phyloP scores from a whole-genome alignment of 64 coral and sea anemone species.

The Montipora efflorescens region DNA sequence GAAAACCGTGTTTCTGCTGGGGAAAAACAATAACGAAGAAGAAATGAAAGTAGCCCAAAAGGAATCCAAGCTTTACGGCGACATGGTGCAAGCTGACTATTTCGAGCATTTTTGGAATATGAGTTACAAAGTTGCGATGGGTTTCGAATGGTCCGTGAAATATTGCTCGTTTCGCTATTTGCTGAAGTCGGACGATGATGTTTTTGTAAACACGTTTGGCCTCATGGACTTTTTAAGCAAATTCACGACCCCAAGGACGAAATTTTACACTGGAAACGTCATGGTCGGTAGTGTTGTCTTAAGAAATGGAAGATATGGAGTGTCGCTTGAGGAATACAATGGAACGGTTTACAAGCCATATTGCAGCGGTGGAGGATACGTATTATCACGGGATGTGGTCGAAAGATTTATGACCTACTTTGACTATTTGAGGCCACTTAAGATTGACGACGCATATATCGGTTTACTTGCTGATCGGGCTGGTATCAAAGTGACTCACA shows the following conservation, averaged over 20 bases:
- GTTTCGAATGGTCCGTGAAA: constrained; percentile 73
- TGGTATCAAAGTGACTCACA: constrained; percentile 29
- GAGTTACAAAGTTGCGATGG: constrained; percentile 70
- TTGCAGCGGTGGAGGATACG: constrained; percentile 77
- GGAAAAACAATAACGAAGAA: constrained; percentile 49
- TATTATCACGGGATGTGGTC: constrained; percentile 71
- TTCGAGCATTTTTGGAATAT: constrained; percentile 66
- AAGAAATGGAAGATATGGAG: constrained; percentile 57
- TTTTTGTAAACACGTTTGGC: constrained; percentile 66
- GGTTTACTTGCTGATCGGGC: constrained; percentile 56
- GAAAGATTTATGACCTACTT: constrained; percentile 19
- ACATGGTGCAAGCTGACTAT: constrained; percentile 63
- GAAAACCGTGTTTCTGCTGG: constrained; percentile 72
- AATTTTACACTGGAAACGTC: constrained; percentile 75
- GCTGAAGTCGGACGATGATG: constrained; percentile 79
- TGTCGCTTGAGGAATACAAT: constrained; percentile 54
- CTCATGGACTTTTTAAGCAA: constrained; percentile 56
- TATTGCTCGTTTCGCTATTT: constrained; percentile 70
- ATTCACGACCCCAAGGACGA: constrained; percentile 41
- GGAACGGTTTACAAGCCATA: constrained; percentile 67
- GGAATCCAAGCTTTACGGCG: constrained; percentile 69
- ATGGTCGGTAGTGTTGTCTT: constrained; percentile 75
- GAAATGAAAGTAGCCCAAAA: constrained; percentile 37
- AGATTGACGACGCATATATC: constrained; percentile 79
- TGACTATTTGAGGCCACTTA: constrained; percentile 52